Conservation (phyloP, 1,140 invertebrate species). For the Melipona quadrifasciata region DNA sequence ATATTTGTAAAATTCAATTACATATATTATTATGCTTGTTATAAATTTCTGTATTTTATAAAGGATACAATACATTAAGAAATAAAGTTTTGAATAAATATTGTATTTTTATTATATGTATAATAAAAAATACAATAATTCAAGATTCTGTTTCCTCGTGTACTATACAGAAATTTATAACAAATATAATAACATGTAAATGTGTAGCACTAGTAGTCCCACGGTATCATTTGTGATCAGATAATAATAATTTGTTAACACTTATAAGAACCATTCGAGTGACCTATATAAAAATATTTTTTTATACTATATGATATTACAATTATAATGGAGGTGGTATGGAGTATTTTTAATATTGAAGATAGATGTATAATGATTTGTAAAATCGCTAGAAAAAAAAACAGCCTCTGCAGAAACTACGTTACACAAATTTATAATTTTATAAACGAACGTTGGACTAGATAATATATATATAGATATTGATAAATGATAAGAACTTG, state of each 20-base stretch:
- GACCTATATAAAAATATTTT: neutral
- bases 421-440: neutral
- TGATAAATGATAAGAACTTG: neutral
- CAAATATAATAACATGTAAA: neutral
- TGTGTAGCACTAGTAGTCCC: neutral
- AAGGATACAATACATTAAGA: neutral
- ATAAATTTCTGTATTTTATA: neutral
- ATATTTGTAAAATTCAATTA: constrained; percentile 2
- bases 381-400: neutral
- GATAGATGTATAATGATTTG: neutral
- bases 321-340: neutral
- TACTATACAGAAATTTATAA: neutral
- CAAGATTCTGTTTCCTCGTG: neutral
- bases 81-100: neutral
- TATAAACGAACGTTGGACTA: neutral
- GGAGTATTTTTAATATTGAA: constrained; percentile 9
- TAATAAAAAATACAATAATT: neutral
- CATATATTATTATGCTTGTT: neutral
- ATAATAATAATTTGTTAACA: neutral
- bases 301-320: neutral
- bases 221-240: neutral
- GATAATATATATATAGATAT: neutral
- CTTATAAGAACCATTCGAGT: neutral
- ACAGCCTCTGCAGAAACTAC: neutral
- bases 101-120: too few species aligned